Base-by-base conservation (phyloP, 2,113 vertebrate species). In the Prolemur simus region DNA sequence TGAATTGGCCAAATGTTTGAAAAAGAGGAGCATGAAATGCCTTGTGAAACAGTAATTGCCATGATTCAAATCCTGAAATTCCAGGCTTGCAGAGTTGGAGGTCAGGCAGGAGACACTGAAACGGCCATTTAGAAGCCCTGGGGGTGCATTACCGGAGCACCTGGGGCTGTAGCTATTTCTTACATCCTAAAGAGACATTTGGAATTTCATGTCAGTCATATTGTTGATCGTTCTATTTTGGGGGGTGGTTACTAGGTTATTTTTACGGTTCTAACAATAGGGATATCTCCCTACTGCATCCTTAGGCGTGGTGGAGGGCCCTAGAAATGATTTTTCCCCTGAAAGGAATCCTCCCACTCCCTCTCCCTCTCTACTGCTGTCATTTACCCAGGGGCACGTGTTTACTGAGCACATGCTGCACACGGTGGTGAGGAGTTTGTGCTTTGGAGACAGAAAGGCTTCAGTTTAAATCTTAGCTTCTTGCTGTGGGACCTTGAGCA, bases 201-300 rank as follows among this genome's bases (percentile, higher is more conserved):
- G 88, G 82, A 71, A 87, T 83, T 97, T 91, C 1, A 0, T 63
- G 93, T 97, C 97, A 93, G 92, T 93, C 89, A 78, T 84, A 47
- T 34, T 92, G 95, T 87, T 92, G 94, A 97, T 93, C 32, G 47
- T 71, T 94, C 86, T 98, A 94, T 97, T 97, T 95, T 18, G 66
- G 63, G 94, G 93, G 85, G 82, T 83, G 92, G 94, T 96, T 74
- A 86, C 76, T 18, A 82, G 92, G 64, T 92, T 90, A 66, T 32
- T 92, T 93, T 49, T 20, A 54, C 25, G 4, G 45, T 96, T 84
- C 96, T 97, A 95, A 97, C 84, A 82, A 95, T 95, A 95, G 93
- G 87, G 87, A 92, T 80, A 81, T 95, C 80, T 73, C 68, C 92
- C 0, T 0, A 2, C 66, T 45, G 82, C 94, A 54, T 37, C 78